A percentile compares a stretch with the other conserved stretches of the same genome.
phyloP scores from a whole-genome alignment of 2,113 vertebrate species.

The Porphyrio hochstetteri region DNA sequence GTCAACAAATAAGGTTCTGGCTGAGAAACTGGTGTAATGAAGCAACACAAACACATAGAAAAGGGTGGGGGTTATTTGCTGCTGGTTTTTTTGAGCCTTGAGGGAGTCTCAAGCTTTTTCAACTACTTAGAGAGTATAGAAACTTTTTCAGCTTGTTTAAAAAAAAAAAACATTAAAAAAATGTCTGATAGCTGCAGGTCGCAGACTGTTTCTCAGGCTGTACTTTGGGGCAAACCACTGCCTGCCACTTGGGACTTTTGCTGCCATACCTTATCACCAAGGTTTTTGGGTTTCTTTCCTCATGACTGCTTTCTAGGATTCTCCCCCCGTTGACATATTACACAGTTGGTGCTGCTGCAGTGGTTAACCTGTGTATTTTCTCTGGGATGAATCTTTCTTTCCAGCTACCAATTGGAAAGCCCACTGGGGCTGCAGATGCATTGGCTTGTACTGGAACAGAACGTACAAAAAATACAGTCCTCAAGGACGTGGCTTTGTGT shows the following conservation, averaged over 20 bases:
- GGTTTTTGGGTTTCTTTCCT: background rate
- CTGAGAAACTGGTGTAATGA: background rate
- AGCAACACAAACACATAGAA: background rate
- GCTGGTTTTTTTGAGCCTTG: background rate
- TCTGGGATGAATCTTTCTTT: background rate
- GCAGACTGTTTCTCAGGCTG: background rate
- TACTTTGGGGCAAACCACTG: background rate
- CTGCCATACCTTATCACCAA: background rate
- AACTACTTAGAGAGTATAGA: background rate
- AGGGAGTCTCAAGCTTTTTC: background rate
- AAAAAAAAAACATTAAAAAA: too few relatives aligned
- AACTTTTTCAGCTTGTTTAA: background rate
- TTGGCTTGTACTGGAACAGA: constrained; percentile 4
- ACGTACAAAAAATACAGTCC: constrained; percentile 34
- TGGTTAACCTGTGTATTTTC: background rate
- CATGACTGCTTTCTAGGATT: constrained; percentile 12
- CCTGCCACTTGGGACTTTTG: rapidly evolving
- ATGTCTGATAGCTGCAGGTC: background rate
- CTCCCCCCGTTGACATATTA: background rate
- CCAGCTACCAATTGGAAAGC: background rate
- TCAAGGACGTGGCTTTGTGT: constrained; percentile 52
- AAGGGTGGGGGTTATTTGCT: background rate
- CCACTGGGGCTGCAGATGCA: background rate
- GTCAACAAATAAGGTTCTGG: background rate
- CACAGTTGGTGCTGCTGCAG: background rate